Base-by-base conservation (phyloP, 2,797 vertebrate species). In the Phrynocephalus vlangalii region DNA sequence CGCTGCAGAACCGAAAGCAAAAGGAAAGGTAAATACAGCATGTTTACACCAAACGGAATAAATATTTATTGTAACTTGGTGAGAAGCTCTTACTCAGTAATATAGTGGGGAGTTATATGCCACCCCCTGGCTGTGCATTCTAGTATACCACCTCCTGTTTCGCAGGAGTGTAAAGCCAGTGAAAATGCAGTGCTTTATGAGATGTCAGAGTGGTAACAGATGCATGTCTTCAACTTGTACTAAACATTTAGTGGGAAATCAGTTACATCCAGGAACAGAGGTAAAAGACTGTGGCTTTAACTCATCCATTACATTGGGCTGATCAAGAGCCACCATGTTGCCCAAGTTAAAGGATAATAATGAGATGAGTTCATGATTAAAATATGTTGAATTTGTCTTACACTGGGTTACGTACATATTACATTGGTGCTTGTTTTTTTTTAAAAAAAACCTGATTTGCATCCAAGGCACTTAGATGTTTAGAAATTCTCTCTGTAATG, bases 1-100 rank as follows among this genome's bases (percentile, higher is more conserved):
- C 24, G 33, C 9, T 76, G 38, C 88, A 38, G 30, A 80, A 50
- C 83, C 91, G 86, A 92, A 94, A 95, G 91, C 93, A 92, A 77
- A 91, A 88, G 66, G 73, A 18, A 15, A 63, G 44, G 15, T 63
- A 50, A 26, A 9, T 13, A 48, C 13, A 20, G 24, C 8, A 38
- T 6, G 28, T 63, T 79, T 22, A 16, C 48, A 33, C 26, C 30
- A 28, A n/a, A 13, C n/a, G n/a, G 63, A 38, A 52, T n/a, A 77
- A 77, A 70, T 60, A n/a, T 79, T 73, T 68, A 33, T 70, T 13
- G 16, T 30, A 68, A 8, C 18, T 44, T 44, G 22, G 26, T 71
- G 52, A 75, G 44, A 30, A 38, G 38, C 26, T 73, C 87, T 80
- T 38, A 22, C 6, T 28, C 30, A n/a, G 28, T 73, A 33, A 38